phyloP scores from a whole-genome alignment of 2,797 vertebrate genomes.

The Etheostoma nigrum region DNA sequence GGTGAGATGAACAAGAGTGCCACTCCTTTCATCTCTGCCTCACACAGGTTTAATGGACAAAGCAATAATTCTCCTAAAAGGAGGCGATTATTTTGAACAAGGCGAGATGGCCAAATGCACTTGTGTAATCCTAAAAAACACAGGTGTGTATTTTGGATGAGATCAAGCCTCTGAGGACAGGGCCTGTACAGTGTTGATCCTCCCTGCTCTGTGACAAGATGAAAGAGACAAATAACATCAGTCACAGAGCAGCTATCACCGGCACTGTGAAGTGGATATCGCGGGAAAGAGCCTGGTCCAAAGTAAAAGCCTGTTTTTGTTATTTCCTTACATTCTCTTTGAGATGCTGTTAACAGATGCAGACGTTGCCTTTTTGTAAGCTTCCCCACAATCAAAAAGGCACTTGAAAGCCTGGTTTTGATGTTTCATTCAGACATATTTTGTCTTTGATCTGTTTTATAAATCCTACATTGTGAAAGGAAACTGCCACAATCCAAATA shows the following conservation, averaged over 20 bases:
- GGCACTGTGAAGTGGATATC: conserved; percentile 80
- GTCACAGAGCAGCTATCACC: conserved; percentile 66
- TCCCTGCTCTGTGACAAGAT: conserved; percentile 73
- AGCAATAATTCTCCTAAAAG: conserved; percentile 70
- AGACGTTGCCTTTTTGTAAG: conserved; percentile 55
- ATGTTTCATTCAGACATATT: conserved; percentile 72
- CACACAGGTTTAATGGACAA: conserved; percentile 73
- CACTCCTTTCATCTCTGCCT: conserved; percentile 74
- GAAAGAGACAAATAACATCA: conserved; percentile 80
- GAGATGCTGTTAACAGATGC: conserved; percentile 62
- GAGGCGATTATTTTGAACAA: conserved; percentile 67
- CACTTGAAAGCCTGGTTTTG: conserved; percentile 69
- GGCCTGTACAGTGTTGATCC: conserved; percentile 60
- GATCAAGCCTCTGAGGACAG: conserved; percentile 71
- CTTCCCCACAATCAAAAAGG: conserved; percentile 59
- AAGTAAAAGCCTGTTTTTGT: conserved; percentile 62
- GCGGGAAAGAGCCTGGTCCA: conserved; percentile 56
- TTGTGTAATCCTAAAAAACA: conserved; percentile 62
- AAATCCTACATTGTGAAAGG: conserved; percentile 55
- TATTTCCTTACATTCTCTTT: conserved; percentile 68
- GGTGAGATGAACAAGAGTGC: conserved; percentile 77
- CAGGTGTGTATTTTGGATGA: conserved; percentile 71
- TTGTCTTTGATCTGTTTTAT: conserved; percentile 72
- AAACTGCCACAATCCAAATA: conserved; percentile 71
- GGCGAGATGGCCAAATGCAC: conserved; percentile 52